Evolutionary conservation across 1,140 invertebrate species (phyloP).

Genomic region (Trichonephila inaurata): DNA sequence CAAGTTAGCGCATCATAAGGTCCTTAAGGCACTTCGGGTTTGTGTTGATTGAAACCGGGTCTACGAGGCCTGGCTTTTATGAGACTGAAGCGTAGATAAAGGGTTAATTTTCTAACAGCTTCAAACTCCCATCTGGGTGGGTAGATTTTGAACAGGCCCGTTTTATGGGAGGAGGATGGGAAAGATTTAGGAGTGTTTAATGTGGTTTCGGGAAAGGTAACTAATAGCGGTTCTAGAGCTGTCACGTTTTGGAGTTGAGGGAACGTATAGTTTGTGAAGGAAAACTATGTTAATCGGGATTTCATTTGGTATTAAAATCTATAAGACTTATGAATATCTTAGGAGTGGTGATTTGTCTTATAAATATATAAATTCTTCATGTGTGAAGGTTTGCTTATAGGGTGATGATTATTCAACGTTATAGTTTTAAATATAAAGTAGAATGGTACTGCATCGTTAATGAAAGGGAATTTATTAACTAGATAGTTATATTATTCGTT

Average conservation of each 20-base stretch:
- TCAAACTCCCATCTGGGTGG: constrained; percentile 6
- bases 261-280: not conserved
- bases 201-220: constrained; percentile 21
- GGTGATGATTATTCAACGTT: no score
- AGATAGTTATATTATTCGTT: not conserved
- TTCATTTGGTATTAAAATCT: not conserved
- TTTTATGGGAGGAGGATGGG: constrained; percentile 12
- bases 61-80: constrained; percentile 34
- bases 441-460: not conserved
- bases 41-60: constrained; percentile 60
- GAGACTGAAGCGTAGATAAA: constrained; percentile 39
- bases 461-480: not conserved
- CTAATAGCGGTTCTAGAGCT: not conserved
- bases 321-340: no score
- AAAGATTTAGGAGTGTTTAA: not conserved
- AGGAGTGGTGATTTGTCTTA: no score
- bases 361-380: no score
- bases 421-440: no score
- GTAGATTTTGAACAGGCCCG: constrained; percentile 21
- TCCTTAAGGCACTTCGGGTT: constrained; percentile 58
- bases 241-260: not conserved
- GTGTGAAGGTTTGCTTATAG: no score
- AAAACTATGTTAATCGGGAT: not conserved
- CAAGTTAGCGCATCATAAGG: constrained; percentile 24
- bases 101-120: constrained; percentile 54